A percentile compares a stretch with the other conserved stretches of the same genome.
These are phyloP conservation scores for Chorisops tibialis DNA, from an alignment of 2,888 invertebrate species.

Conservation along the genomic window DNA sequence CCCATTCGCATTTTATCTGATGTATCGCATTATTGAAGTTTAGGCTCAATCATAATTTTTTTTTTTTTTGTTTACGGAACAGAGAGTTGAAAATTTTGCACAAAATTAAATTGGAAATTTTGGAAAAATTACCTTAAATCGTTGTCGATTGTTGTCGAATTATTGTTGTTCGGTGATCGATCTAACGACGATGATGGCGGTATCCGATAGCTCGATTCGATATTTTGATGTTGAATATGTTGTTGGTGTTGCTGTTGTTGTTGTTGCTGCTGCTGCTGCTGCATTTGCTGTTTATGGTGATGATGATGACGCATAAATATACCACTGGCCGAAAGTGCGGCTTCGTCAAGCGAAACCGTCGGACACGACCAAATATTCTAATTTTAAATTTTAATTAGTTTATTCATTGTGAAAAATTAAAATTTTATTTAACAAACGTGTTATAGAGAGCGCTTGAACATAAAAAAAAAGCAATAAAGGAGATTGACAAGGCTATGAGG, in stretches of 20 bases:
- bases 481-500: too few species aligned
- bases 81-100: too few species aligned
- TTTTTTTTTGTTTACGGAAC: too few species aligned
- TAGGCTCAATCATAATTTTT: too few species aligned
- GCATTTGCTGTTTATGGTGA: neutral
- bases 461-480: neutral
- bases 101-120: too few species aligned
- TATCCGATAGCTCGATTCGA: neutral
- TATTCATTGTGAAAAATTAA: too few species aligned
- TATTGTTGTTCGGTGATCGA: constrained; percentile 3
- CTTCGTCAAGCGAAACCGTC: constrained; percentile 37
- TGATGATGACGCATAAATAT: constrained; percentile 1
- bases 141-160: neutral
- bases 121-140: neutral
- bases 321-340: constrained; percentile 24
- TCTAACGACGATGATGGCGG: neutral
- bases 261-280: neutral
- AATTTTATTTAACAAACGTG: too few species aligned
- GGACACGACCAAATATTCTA: constrained; percentile 38
- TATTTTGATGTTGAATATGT: neutral
- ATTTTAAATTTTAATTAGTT: neutral
- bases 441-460: neutral
- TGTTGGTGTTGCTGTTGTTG: neutral
- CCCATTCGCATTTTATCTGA: too few species aligned
- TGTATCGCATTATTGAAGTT: too few species aligned